Base-by-base conservation (phyloP, 2,113 vertebrate species). In the Loxodonta africana region DNA sequence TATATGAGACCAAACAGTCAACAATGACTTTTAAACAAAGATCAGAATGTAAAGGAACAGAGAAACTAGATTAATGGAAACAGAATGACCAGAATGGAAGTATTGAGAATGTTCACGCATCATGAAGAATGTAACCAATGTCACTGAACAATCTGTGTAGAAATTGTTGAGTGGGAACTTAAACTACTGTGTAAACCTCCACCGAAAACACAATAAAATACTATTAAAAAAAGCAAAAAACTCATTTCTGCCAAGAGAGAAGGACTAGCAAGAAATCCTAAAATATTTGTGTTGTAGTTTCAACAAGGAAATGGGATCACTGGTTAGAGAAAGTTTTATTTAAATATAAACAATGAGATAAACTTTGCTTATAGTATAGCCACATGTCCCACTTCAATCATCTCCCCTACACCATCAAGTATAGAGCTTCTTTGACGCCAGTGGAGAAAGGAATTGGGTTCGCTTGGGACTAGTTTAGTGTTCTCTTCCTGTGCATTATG, bases 371-470 rank as follows among this genome's bases (percentile, higher is more conserved):
- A 30, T 11, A 26, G 18, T 23, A n/a, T 11, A 77, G 60, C 44
- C 88, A 83, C 6, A 1, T 60, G 67, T 77, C 63, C 46, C 62
- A 60, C 33, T 21, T 82, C 88, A 86, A 90, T 93, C 8, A 77
- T 74, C 57, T 83, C 81, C 88, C 60, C 80, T 73, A 81, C 69
- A 81, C 91, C 89, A 74, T 78, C 78, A 84, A 69, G 41, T 48
- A 17, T 20, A 92, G 84, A 84, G 41, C 53, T 78, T 78, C 89
- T 95, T 88, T 67, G 46, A 76, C 63, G 92, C 73, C 51, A 69
- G 80, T 51, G 78, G 53, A 96, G 89, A 73, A 76, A 62, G 41
- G 21, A 73, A 48, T 6, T 14, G 8, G 21, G 2, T 28, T 80
- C 74, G 62, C 25, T 33, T 60, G 92, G 89, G 71, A 57, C 57